Evolutionary conservation across 1,140 invertebrate species (phyloP).

Genomic region (Drosophila jambulina): DNA sequence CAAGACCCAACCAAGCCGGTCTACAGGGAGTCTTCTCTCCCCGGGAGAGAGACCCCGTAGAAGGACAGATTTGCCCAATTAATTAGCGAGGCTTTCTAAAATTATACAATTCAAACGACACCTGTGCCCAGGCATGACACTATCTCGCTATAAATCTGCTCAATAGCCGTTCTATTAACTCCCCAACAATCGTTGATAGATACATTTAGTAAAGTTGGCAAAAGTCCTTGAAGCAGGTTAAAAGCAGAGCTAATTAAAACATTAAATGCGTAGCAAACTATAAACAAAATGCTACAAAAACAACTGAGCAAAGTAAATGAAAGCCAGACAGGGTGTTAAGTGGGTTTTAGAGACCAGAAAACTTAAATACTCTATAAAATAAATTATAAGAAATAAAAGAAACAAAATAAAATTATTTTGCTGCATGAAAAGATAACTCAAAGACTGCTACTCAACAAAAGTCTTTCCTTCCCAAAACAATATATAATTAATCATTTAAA

Average conservation of each 20-base stretch:
- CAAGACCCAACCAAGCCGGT: conserved; percentile 35
- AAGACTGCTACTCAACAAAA: not conserved
- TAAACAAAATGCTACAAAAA: conserved; percentile 28
- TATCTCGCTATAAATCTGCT: conserved; percentile 51
- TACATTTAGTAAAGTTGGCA: conserved; percentile 32
- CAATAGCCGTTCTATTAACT: conserved; percentile 61
- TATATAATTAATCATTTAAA: not conserved
- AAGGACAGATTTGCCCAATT: conserved; percentile 45
- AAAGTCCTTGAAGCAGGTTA: conserved; percentile 61
- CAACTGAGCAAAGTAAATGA: conserved; percentile 19
- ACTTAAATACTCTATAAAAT: conserved; percentile 9
- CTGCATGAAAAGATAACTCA: not conserved
- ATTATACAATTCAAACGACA: conserved; percentile 58
- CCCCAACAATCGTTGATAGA: conserved; percentile 39
- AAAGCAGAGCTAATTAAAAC: conserved; percentile 76
- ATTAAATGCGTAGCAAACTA: conserved; percentile 77
- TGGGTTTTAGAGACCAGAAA: not conserved
- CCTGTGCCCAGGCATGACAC: conserved; percentile 51
- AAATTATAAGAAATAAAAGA: no score
- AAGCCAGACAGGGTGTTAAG: conserved; percentile 21
- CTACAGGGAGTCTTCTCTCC: conserved; percentile 26
- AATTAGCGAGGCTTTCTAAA: conserved; percentile 55
- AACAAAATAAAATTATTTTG: not conserved
- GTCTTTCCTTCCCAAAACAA: not conserved
- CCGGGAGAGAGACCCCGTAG: conserved; percentile 4